These are phyloP conservation scores for Parnassius smintheus DNA, from an alignment of 2,888 invertebrate species.

Conservation along the genomic window DNA sequence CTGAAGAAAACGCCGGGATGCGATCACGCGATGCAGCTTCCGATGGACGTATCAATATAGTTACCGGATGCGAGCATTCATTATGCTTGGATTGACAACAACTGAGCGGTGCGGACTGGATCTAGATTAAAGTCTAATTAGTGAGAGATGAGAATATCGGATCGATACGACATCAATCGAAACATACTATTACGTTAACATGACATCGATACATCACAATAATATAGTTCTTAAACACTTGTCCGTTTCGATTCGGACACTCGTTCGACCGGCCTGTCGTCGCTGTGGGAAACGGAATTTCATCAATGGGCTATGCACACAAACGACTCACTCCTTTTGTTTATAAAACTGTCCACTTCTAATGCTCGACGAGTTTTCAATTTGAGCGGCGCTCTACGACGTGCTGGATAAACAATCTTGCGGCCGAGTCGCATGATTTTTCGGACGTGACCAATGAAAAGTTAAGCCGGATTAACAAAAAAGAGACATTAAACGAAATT, in stretches of 20 bases:
- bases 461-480: constrained; percentile 37
- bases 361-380: constrained; percentile 56
- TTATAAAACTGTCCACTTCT: constrained; percentile 79
- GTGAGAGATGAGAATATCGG: constrained; percentile 31
- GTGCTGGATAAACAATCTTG: constrained; percentile 58
- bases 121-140: constrained; percentile 48
- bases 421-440: constrained; percentile 34
- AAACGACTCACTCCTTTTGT: constrained; percentile 65
- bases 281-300: constrained; percentile 70
- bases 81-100: constrained; percentile 49
- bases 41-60: constrained; percentile 54
- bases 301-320: constrained; percentile 69
- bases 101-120: constrained; percentile 44
- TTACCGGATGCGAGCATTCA: constrained; percentile 57
- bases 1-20: constrained; percentile 55
- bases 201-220: neutral
- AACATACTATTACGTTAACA: neutral
- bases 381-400: constrained; percentile 52
- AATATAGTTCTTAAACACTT: constrained; percentile 36
- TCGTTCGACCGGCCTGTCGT: constrained; percentile 58
- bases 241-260: constrained; percentile 58
- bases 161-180: constrained; percentile 1
- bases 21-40: constrained; percentile 61
- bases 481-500: constrained; percentile 42
- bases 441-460: constrained; percentile 35